A percentile compares a stretch with the other conserved stretches of the same genome.
Conservation (phyloP, 2,888 invertebrate genomes). For the Iphiclides podalirius region DNA sequence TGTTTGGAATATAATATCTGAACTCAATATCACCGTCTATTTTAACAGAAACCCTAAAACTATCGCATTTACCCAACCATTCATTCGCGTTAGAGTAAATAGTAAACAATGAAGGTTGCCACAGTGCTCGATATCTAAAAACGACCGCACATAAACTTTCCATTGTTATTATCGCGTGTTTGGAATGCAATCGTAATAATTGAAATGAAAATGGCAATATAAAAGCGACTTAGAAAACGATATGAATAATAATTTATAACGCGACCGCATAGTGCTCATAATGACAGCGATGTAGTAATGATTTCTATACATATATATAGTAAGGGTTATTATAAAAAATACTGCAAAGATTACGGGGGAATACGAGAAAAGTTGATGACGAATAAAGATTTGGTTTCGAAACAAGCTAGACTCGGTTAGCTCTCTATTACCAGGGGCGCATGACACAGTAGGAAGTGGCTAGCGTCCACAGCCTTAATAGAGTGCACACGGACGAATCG, state of each 20-base stretch:
- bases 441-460: slow-evolving; percentile 54
- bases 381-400: slow-evolving; percentile 20
- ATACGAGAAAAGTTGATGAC: too few species aligned
- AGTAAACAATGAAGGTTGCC: slow-evolving; percentile 1
- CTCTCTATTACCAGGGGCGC: slow-evolving; percentile 60
- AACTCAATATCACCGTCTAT: too few species aligned
- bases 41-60: too few species aligned
- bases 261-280: slow-evolving; percentile 32
- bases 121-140: slow-evolving; percentile 10
- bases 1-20: too few species aligned
- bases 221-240: slow-evolving; percentile 39
- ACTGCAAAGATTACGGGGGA: not conserved
- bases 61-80: too few species aligned
- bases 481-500: slow-evolving; percentile 46
- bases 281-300: slow-evolving; percentile 1
- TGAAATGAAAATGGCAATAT: slow-evolving; percentile 56
- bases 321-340: too few species aligned
- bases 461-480: slow-evolving; percentile 39
- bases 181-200: slow-evolving; percentile 48
- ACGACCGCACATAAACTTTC: slow-evolving; percentile 27
- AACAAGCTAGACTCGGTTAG: slow-evolving; percentile 49
- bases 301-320: too few species aligned
- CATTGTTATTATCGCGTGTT: slow-evolving; percentile 47
- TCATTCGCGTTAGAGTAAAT: too few species aligned
- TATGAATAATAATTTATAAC: slow-evolving; percentile 55